Percentiles rank a stretch among this genome's conserved stretches.
These are phyloP conservation scores for Masticophis lateralis DNA, from an alignment of 2,797 vertebrate genomes.

Conservation along the genomic window DNA sequence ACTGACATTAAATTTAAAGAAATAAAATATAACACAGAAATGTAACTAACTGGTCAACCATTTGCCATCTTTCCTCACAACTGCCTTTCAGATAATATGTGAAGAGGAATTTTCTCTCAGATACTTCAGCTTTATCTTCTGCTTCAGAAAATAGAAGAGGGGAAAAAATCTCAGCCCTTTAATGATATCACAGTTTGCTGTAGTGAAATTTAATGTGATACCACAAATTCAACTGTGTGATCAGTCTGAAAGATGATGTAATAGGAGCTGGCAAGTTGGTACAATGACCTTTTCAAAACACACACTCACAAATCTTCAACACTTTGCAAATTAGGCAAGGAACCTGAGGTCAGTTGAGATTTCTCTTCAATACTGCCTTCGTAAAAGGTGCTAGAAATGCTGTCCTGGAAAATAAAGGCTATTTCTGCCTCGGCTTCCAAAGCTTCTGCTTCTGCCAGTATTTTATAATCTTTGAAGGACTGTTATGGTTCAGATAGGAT, in stretches of 20 bases:
- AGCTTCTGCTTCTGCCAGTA: background rate
- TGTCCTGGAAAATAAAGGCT: background rate
- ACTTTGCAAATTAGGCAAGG: background rate
- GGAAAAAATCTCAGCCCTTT: background rate
- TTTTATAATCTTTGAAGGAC: background rate
- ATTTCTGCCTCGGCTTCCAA: background rate
- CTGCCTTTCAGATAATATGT: slow-evolving; percentile 14
- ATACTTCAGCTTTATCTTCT: slow-evolving; percentile 7
- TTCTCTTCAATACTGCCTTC: background rate
- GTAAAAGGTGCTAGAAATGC: background rate
- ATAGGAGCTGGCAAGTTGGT: slow-evolving; percentile 30
- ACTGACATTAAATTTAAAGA: slow-evolving; percentile 35
- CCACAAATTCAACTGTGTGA: slow-evolving; percentile 20
- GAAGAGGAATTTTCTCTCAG: slow-evolving; percentile 3
- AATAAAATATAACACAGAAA: fast-evolving
- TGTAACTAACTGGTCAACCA: slow-evolving; percentile 16
- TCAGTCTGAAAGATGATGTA: slow-evolving; percentile 19
- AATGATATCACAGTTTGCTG: slow-evolving; percentile 25
- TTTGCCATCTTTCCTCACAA: slow-evolving; percentile 19
- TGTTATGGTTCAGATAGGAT: background rate
- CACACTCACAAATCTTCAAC: background rate
- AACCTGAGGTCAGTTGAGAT: background rate
- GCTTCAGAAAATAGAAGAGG: slow-evolving; percentile 16
- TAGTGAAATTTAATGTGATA: slow-evolving; percentile 30
- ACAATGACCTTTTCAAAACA: slow-evolving; percentile 6